Evolutionary conservation across 2,797 vertebrate species (phyloP), one percentile per base, ranked within the genome.

Genomic region (Poeciliopsis paucimaculata): DNA sequence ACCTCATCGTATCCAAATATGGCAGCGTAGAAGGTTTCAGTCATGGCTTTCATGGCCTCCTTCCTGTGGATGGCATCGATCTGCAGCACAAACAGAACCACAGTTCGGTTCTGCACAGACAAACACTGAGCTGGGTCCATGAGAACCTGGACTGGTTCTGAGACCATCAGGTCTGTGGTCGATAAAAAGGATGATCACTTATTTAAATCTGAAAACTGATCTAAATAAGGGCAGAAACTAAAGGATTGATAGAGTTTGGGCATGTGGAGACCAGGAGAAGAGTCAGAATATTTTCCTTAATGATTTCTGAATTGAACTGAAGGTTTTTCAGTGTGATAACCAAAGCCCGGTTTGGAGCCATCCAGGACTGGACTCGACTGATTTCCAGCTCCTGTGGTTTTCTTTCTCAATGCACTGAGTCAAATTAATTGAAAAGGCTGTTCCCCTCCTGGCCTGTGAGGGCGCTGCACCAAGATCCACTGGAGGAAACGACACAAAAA

Each of bases 1-100:
- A 99, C 98, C 98, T 99, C 98, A 86, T 99, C 98, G 2, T 99
- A 99, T 92, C 98, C 98, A 94, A 99, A 98, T 60, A 99, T 95
- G 28, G 98, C 96, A 6, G 96, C 98, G 57, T 99, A 99, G 92
- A 99, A 99, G 51, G 94, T 98, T 94, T 98, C 97, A 0, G 97
- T 97, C 97, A 99, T 98, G 1, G 80, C 85, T 84, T 92, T 96
- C 93, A 97, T 84, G 8, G 96, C 96, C 90, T 97, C 95, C 93
- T 97, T 99, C 84, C 98, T 94, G 23, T 95, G 91, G 87, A 91
- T 77, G 78, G 97, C 95, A 85, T 97, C 96, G 45, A 99, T 96
- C 98, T 99, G 86, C 79, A 90, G 88, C 88, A 91, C 39, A 2
- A 64, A 47, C 6, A 95, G 51, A 53, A 53, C 51, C 51, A 53